Evolutionary conservation across 1,140 invertebrate species (phyloP), one percentile per base, ranked within the genome.

Genomic region (Pararge aegeria): DNA sequence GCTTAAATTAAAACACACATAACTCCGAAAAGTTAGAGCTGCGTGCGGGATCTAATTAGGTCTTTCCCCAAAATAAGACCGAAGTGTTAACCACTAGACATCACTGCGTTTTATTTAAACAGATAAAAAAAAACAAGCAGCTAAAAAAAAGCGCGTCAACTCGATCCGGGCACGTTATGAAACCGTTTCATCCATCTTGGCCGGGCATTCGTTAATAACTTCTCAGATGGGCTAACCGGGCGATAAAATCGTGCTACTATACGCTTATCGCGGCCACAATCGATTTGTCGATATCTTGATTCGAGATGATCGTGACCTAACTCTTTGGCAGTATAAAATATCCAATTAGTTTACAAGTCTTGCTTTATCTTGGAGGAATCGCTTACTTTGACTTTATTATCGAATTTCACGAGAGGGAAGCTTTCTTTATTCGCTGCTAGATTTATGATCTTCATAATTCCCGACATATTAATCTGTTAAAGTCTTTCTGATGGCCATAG

Each of bases 181-280:
- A 68, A 63, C 57, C 48, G 19, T 49, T 55, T 59, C 68, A 75
- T 79, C 71, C 54, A 70, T 80, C 69, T 76, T 68, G 60, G 49
- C 53, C 44, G 59, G 16, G 21, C 57, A 38, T 48, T 61, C 63
- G 68, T 78, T 76, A 72, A 73, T 74, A 80, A 74, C 69, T 40
- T 34, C 37, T 54, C 38, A 48, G 59, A 59, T 67, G 55, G 68
- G 46, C 64, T 75, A 66, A 75, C 9, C 42, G 70, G 63, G 62
- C 55, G 73, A 80, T 77, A 75, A 75, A 67, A 78, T 80, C 76
- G 57, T 66, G 68, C 42, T 70, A 74, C 73, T 75, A 68, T 59
- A 66, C 58, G 60, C 57, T 70, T 79, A 83, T 83, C 75, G 51
- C 49, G 48, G 64, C 40, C 68, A 73, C 66, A 49, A 83, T 81